phyloP scores from a whole-genome alignment of 2,888 invertebrate species.

The Acheta domesticus region DNA sequence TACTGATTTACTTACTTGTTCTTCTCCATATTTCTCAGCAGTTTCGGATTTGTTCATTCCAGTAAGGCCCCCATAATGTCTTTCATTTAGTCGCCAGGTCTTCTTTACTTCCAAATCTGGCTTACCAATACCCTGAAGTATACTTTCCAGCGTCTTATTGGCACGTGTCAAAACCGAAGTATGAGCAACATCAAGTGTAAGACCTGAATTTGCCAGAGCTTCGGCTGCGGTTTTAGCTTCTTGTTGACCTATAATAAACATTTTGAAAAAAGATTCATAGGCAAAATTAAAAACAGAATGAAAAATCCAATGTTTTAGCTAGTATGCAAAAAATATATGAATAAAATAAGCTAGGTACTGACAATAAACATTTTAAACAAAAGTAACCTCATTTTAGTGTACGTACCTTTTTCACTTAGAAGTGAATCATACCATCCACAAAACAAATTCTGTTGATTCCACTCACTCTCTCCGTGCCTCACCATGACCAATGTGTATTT shows the following conservation, averaged over 20 bases:
- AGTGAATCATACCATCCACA: constrained; percentile 63
- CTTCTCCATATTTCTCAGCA: constrained; percentile 79
- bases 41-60: constrained; percentile 82
- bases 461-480: constrained; percentile 63
- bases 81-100: constrained; percentile 82
- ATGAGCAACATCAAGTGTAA: constrained; percentile 73
- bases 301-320: too few species aligned
- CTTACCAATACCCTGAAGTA: constrained; percentile 60
- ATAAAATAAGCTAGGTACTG: too few species aligned
- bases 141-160: constrained; percentile 65
- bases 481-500: constrained; percentile 61
- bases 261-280: not conserved
- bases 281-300: too few species aligned
- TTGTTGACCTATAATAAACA: constrained; percentile 54
- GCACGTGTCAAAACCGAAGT: constrained; percentile 78
- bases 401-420: constrained; percentile 55
- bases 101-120: constrained; percentile 63
- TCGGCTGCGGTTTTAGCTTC: constrained; percentile 71
- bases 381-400: not conserved
- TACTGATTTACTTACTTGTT: constrained; percentile 57
- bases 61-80: constrained; percentile 83
- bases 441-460: constrained; percentile 61
- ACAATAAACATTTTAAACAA: not conserved
- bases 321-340: too few species aligned
- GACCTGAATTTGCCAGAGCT: constrained; percentile 65